Percentiles rank a stretch among this genome's conserved stretches.
Conservation (phyloP, 2,888 invertebrate species). For the Noctua janthe region DNA sequence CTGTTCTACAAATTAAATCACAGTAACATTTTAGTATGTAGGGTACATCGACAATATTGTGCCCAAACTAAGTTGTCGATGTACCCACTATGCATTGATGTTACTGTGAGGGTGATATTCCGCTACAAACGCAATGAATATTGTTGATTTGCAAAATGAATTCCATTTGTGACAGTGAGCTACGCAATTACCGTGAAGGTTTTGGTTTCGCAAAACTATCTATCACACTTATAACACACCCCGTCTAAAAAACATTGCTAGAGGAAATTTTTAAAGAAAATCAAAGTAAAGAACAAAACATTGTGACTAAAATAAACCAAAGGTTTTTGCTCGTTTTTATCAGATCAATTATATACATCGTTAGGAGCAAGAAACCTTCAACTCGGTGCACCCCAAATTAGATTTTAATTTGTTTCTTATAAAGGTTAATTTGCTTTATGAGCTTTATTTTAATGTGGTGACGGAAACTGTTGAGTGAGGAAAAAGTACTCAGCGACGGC, state of each 20-base stretch:
- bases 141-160: background rate
- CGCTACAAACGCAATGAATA: too few species aligned
- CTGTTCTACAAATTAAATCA: background rate
- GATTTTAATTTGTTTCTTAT: slow-evolving; percentile 71
- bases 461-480: slow-evolving; percentile 45
- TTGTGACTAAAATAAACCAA: slow-evolving; percentile 53
- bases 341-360: slow-evolving; percentile 74
- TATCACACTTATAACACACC: background rate
- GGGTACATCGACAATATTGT: too few species aligned
- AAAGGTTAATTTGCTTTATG: slow-evolving; percentile 62
- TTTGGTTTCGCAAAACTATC: background rate
- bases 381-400: slow-evolving; percentile 68
- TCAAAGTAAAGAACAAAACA: slow-evolving; percentile 34
- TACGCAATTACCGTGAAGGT: background rate
- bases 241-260: background rate
- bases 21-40: too few species aligned
- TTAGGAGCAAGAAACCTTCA: slow-evolving; percentile 65
- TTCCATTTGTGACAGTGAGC: too few species aligned
- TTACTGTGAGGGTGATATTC: too few species aligned
- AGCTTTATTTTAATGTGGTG: slow-evolving; percentile 54
- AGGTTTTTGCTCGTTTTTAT: slow-evolving; percentile 65
- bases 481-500: slow-evolving; percentile 11
- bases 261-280: slow-evolving; percentile 22
- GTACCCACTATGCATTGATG: too few species aligned
- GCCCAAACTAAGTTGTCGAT: too few species aligned